Conservation (phyloP, 2,888 invertebrate species). For the Electrophaes corylata region DNA sequence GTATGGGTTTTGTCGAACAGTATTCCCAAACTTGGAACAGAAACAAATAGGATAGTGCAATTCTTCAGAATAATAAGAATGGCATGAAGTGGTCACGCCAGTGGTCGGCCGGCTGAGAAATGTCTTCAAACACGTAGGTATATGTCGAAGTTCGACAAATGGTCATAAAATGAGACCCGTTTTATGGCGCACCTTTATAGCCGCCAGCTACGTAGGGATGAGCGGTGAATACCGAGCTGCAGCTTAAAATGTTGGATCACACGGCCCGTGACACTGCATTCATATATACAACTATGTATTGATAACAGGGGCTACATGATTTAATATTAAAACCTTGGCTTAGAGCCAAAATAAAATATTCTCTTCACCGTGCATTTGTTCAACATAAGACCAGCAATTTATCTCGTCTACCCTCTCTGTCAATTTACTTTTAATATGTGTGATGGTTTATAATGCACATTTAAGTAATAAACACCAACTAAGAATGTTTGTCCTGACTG, state of each 20-base stretch:
- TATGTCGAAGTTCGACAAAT: conserved; percentile 78
- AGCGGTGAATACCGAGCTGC: conserved; percentile 60
- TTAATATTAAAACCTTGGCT: no score
- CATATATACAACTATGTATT: conserved; percentile 25
- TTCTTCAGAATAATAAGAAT: conserved; percentile 62
- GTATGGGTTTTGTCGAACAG: not conserved
- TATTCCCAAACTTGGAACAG: conserved; percentile 18
- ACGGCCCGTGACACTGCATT: conserved; percentile 42
- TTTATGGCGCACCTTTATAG: conserved; percentile 80
- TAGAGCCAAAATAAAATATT: no score
- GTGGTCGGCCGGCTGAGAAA: conserved; percentile 72
- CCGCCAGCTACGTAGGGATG: conserved; percentile 73
- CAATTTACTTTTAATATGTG: no score
- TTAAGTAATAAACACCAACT: no score
- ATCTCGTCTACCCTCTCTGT: no score
- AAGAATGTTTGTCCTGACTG: no score
- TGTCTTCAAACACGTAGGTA: conserved; percentile 68
- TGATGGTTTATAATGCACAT: no score
- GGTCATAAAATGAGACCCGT: conserved; percentile 80
- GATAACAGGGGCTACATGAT: conserved; percentile 5
- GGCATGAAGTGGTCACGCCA: conserved; percentile 68
- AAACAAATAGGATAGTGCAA: conserved; percentile 56
- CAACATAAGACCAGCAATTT: no score
- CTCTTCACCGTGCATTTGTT: no score
- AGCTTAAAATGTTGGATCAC: conserved; percentile 50